Evolutionary conservation across 1,140 invertebrate genomes (phyloP).

Genomic region (Papilio polyxenes): DNA sequence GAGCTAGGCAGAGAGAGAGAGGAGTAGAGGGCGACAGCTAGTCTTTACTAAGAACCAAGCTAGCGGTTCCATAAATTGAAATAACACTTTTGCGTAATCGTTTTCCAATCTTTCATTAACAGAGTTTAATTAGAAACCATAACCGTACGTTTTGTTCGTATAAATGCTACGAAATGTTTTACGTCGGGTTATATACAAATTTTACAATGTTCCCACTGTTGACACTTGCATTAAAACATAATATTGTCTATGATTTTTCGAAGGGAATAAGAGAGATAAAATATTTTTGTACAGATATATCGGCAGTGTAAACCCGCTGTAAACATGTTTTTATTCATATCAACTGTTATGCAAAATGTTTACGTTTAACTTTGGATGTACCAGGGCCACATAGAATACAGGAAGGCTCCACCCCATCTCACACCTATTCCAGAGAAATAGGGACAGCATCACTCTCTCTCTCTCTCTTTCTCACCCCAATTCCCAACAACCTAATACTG

Average conservation of each 20-base stretch:
- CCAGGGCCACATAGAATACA: neutral
- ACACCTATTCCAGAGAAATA: neutral
- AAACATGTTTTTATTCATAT: neutral
- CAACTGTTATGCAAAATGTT: conserved; percentile 1
- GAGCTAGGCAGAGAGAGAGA: too few species aligned
- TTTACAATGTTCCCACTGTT: neutral
- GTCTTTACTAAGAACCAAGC: neutral
- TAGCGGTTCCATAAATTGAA: neutral
- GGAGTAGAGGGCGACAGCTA: too few species aligned
- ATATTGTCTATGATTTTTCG: neutral
- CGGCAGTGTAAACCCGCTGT: neutral
- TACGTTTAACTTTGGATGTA: neutral
- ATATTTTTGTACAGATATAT: neutral
- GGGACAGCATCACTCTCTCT: neutral
- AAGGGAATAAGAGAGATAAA: neutral
- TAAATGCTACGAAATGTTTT: neutral
- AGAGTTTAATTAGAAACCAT: conserved; percentile 1
- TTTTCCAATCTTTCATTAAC: neutral
- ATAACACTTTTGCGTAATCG: neutral
- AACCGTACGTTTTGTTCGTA: neutral
- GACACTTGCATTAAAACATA: neutral
- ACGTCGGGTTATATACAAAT: neutral
- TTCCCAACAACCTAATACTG: neutral
- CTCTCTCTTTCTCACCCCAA: neutral
- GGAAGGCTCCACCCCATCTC: neutral